A percentile compares a stretch with the other conserved stretches of the same genome.
Evolutionary conservation across 2,888 invertebrate species (phyloP).

Genomic region (Cephus sareptanus): DNA sequence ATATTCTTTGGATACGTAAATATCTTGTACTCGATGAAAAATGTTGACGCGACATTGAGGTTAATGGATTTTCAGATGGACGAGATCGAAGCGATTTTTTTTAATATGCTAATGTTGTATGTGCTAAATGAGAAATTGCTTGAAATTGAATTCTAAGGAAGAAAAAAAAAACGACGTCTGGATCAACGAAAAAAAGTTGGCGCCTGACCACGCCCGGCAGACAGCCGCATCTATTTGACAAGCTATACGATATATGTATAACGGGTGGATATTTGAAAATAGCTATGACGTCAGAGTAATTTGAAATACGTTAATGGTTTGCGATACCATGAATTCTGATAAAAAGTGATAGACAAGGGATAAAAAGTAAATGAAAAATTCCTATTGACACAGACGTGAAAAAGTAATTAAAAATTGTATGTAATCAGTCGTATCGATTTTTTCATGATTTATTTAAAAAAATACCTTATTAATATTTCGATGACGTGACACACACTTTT

Average conservation of each 20-base stretch:
- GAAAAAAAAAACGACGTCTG: background rate
- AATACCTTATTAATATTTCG: background rate
- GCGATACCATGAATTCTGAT: background rate
- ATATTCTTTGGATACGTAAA: background rate
- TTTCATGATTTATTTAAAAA: background rate
- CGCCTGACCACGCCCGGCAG: background rate
- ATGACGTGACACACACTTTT: background rate
- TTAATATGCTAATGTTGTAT: background rate
- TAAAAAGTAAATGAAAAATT: background rate
- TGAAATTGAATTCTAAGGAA: background rate
- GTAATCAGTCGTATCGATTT: background rate
- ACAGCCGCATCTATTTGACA: background rate
- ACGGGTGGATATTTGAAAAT: background rate
- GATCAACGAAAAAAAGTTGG: background rate
- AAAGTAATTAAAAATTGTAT: background rate
- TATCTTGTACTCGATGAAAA: background rate
- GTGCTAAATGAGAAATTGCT: background rate
- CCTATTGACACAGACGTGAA: background rate
- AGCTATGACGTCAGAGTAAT: background rate
- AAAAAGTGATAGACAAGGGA: background rate
- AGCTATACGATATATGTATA: background rate
- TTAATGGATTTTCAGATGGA: background rate
- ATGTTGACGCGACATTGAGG: too few species aligned
- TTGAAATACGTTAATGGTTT: background rate
- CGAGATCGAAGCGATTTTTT: background rate